Conservation (phyloP, 1,140 invertebrate species). For the Oryzaephilus surinamensis region DNA sequence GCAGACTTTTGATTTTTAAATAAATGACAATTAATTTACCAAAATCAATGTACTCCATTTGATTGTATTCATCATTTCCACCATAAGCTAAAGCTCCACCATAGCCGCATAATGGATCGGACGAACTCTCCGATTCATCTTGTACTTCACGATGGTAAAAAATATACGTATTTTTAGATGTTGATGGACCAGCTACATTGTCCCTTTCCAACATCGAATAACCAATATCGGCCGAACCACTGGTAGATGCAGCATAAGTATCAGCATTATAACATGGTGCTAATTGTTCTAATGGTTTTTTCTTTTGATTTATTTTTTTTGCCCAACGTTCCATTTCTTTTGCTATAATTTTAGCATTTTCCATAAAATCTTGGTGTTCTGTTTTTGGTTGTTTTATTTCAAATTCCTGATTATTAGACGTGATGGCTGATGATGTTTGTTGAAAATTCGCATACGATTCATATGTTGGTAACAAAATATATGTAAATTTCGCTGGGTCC, state of each 20-base stretch:
- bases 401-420: conserved; percentile 25
- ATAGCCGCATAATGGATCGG: conserved; percentile 42
- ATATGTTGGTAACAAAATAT: conserved; percentile 57
- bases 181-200: conserved; percentile 17
- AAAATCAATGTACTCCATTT: conserved; percentile 67
- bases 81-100: conserved; percentile 77
- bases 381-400: conserved; percentile 47
- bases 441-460: conserved; percentile 23
- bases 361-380: conserved; percentile 79
- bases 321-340: conserved; percentile 82
- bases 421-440: conserved; percentile 9
- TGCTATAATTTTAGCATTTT: conserved; percentile 95
- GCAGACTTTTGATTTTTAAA: conserved; percentile 94
- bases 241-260: conserved; percentile 23
- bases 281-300: conserved; percentile 63
- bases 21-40: conserved; percentile 79
- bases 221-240: conserved; percentile 75
- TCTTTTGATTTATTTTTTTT: conserved; percentile 93
- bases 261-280: no score
- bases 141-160: conserved; percentile 13
- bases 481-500: conserved; percentile 74
- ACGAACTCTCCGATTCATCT: conserved; percentile 7
- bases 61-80: conserved; percentile 52
- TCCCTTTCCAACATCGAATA: conserved; percentile 76
- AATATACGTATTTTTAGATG: conserved; percentile 12